Evolutionary conservation across 2,113 vertebrate species (phyloP).

Genomic region (Monopterus albus): DNA sequence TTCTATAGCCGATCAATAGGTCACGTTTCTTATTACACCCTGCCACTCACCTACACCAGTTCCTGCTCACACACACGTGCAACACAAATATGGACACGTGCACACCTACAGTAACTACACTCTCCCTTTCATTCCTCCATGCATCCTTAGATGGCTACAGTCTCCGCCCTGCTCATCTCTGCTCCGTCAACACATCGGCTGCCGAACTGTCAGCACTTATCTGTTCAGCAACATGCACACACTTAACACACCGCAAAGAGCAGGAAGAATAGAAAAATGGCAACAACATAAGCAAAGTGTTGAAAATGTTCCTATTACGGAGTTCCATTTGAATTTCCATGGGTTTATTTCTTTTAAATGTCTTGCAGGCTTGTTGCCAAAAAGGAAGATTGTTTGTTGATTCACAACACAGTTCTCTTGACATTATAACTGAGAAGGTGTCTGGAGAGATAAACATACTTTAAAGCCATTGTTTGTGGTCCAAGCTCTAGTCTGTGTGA

Average conservation of each 20-base stretch:
- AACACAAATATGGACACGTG: conserved; percentile 35
- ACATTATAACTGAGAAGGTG: conserved; percentile 65
- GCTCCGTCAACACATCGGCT: conserved; percentile 29
- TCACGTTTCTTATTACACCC: conserved; percentile 72
- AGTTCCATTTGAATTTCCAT: conserved; percentile 39
- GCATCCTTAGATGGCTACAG: conserved; percentile 5
- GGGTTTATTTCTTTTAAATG: conserved; percentile 48
- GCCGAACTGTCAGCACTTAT: conserved; percentile 68
- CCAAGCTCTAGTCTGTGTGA: conserved; percentile 28
- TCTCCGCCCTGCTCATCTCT: conserved; percentile 26
- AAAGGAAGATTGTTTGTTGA: conserved; percentile 58
- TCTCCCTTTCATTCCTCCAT: not conserved
- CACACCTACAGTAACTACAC: conserved; percentile 5
- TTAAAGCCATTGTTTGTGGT: conserved; percentile 50
- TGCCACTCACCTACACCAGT: conserved; percentile 59
- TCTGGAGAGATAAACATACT: conserved; percentile 58
- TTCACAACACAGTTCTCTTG: conserved; percentile 49
- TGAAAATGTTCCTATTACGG: not conserved
- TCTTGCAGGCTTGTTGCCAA: conserved; percentile 44
- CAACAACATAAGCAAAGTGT: conserved; percentile 10
- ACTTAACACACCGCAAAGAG: conserved; percentile 46
- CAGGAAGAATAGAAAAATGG: not conserved
- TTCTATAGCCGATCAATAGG: conserved; percentile 70
- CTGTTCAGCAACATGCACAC: conserved; percentile 57
- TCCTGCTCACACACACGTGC: conserved; percentile 7